phyloP scores from a whole-genome alignment of 92 coral and sea anemone species.

The Ricordea florida region DNA sequence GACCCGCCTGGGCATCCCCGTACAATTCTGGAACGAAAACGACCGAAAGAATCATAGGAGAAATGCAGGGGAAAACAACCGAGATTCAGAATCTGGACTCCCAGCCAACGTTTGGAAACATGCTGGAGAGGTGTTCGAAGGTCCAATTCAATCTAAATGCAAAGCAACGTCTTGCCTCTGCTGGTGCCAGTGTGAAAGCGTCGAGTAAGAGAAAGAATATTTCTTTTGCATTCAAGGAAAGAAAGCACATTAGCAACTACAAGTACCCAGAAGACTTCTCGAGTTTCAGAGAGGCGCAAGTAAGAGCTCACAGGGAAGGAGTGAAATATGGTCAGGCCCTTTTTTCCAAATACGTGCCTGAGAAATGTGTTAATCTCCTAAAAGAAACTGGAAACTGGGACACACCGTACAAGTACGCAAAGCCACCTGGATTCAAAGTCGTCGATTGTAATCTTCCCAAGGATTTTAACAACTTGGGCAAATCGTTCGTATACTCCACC shows the following conservation, averaged over 20 bases:
- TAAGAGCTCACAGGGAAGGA: slow-evolving; percentile 33
- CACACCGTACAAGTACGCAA: slow-evolving; percentile 13
- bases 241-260: not conserved
- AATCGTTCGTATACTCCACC: not conserved
- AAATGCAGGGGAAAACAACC: slow-evolving; percentile 40
- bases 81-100: slow-evolving; percentile 29
- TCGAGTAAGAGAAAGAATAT: slow-evolving; percentile 10
- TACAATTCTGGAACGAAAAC: slow-evolving; percentile 57
- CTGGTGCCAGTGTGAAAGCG: slow-evolving; percentile 38
- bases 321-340: slow-evolving; percentile 31
- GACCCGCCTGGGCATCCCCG: slow-evolving; percentile 39
- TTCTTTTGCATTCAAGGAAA: slow-evolving; percentile 18
- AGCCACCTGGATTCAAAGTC: slow-evolving; percentile 24
- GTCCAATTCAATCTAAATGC: slow-evolving; percentile 39
- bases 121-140: slow-evolving; percentile 40
- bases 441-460: slow-evolving; percentile 5
- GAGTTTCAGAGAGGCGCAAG: slow-evolving; percentile 30
- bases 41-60: slow-evolving; percentile 40
- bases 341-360: slow-evolving; percentile 35
- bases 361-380: slow-evolving; percentile 34
- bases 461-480: slow-evolving; percentile 26
- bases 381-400: slow-evolving; percentile 31
- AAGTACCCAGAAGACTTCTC: slow-evolving; percentile 9
- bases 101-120: slow-evolving; percentile 48
- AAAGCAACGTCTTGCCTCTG: slow-evolving; percentile 16